Percentiles rank a stretch among this genome's conserved stretches.
Evolutionary conservation across 2,797 vertebrate genomes (phyloP).

Genomic region (Furcifer pardalis): DNA sequence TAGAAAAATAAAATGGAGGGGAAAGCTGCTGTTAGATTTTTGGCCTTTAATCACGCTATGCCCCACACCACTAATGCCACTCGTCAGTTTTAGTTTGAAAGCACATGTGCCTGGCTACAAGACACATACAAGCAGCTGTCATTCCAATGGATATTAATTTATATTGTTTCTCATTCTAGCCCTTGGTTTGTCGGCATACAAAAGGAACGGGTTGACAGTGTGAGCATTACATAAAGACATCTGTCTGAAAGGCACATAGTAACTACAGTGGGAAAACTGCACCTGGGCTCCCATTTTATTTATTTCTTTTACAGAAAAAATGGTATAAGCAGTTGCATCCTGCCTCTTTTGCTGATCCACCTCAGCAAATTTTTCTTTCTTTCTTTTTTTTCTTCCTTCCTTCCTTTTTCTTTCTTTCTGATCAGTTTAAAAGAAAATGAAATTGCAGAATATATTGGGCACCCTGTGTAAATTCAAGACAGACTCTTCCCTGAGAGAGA

Average conservation of each 20-base stretch:
- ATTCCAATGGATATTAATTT: constrained; percentile 82
- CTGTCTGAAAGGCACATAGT: constrained; percentile 73
- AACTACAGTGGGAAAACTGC: constrained; percentile 58
- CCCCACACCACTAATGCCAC: constrained; percentile 62
- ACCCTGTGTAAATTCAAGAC: constrained; percentile 38
- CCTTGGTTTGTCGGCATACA: constrained; percentile 52
- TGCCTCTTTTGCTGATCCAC: constrained; percentile 53
- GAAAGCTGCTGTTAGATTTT: constrained; percentile 8
- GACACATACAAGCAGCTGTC: constrained; percentile 79
- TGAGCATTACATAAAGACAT: constrained; percentile 71
- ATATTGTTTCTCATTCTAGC: constrained; percentile 74
- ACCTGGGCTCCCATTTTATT: constrained; percentile 71
- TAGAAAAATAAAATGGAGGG: constrained; percentile 39
- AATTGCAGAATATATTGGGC: constrained; percentile 34
- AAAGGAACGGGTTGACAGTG: constrained; percentile 60
- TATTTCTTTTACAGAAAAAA: constrained; percentile 34
- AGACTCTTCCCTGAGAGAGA: constrained; percentile 8
- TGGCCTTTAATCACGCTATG: constrained; percentile 73
- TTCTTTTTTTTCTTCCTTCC: too few species aligned
- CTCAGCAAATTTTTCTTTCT: constrained; percentile 11
- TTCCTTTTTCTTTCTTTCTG: too few species aligned
- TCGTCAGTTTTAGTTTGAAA: constrained; percentile 74
- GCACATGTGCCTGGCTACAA: constrained; percentile 73
- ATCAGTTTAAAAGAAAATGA: constrained; percentile 41
- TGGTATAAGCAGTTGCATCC: constrained; percentile 67